Evolutionary conservation across 2,888 invertebrate species (phyloP), one percentile per base, ranked within the genome.

Genomic region (Microdon myrmicae): DNA sequence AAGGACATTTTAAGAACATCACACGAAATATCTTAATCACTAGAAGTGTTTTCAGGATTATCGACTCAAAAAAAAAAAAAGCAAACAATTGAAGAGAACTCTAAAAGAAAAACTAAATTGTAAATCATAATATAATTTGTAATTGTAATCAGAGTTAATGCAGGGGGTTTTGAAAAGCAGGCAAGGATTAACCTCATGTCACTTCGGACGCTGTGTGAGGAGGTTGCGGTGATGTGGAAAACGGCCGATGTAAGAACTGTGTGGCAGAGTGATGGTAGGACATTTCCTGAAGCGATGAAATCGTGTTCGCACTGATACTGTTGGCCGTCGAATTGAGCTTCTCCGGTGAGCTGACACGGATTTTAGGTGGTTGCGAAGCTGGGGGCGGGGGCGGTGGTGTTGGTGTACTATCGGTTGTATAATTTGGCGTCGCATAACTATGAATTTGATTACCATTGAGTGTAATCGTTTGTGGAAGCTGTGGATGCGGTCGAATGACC

Each of bases 281-380:
- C 4, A 72, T 73, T 44, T 74, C 71, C 56, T 70, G 71, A 29
- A 68, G 69, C 10, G 70, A 53, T 16, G 70, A 32, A 34, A 56
- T 60, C 8, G 68, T 49, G 10, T 69, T 72, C 4, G 71, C 64
- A 17, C 72, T 71, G 54, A 71, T 71, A 25, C 68, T 70, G 39
- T 69, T 70, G 5, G 73, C 76, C 20, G 75, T 73, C 4, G 78
- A 78, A 55, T 80, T 80, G 54, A 80, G 74, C 53, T 79, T 78
- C 67, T 78, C 79, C 12, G 80, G 80, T 10, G 80, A 79, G 70
- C 75, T 80, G 48, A 80, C 74, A 41, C 80, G 76, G 51, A 80
- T 75, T 71, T 80, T 79, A 13, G 80, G 76, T 16, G 77, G 76
- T 32, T 71, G 64, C 12, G 68, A 69, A 34, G 71, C 73, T 29